Conservation (phyloP, 2,888 invertebrate species). For the Spatulosminthurus flaviceps region DNA sequence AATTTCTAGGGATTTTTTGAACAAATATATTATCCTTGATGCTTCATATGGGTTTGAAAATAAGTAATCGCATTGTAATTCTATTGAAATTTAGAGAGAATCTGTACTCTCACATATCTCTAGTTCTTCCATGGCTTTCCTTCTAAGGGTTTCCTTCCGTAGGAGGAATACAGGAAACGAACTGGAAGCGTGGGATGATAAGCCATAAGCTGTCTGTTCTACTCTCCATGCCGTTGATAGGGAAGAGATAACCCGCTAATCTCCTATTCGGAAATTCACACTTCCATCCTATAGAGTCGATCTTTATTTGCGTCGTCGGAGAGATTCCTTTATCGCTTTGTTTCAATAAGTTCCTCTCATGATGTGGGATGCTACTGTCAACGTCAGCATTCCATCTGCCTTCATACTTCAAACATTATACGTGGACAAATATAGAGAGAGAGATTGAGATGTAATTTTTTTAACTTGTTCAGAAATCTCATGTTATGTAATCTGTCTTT, state of each 20-base stretch:
- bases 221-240: constrained; percentile 28
- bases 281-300: background rate
- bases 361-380: background rate
- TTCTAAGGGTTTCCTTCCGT: constrained; percentile 35
- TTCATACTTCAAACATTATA: background rate
- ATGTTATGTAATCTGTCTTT: background rate
- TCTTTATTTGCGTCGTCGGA: constrained; percentile 32
- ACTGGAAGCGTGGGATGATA: constrained; percentile 23
- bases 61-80: constrained; percentile 19
- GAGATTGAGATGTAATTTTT: background rate
- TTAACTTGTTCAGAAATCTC: background rate
- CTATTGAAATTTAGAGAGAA: constrained; percentile 3
- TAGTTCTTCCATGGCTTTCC: constrained; percentile 15
- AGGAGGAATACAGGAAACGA: constrained; percentile 37
- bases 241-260: constrained; percentile 32
- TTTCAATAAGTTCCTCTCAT: constrained; percentile 12
- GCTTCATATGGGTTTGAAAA: background rate
- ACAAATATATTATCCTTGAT: no score
- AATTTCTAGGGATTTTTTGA: no score
- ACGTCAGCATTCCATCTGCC: background rate
- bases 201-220: background rate
- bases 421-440: background rate
- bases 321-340: constrained; percentile 16
- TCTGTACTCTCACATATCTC: constrained; percentile 5
- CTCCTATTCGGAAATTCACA: constrained; percentile 24